phyloP scores from a whole-genome alignment of 2,888 invertebrate genomes.

The Microctonus aethiopoides region DNA sequence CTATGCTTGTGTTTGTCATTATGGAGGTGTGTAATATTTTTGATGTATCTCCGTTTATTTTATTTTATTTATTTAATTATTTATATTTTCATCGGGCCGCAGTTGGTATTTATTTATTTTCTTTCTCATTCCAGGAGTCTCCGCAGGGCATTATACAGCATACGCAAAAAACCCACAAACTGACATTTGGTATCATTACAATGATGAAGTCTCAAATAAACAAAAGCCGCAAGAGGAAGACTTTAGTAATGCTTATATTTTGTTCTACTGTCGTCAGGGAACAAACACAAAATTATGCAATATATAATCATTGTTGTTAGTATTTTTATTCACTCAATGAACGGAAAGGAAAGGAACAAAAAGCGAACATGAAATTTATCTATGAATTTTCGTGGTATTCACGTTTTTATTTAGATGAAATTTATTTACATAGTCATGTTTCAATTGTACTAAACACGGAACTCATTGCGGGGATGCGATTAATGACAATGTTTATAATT shows the following conservation, averaged over 20 bases:
- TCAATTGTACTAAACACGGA: not conserved
- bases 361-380: not conserved
- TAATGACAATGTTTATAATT: not conserved
- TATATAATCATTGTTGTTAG: conserved; percentile 53
- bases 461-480: not conserved
- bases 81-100: too few relatives aligned
- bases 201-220: conserved; percentile 71
- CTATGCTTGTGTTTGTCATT: conserved; percentile 75
- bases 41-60: conserved; percentile 6
- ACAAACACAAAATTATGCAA: conserved; percentile 63
- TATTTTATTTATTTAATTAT: not conserved
- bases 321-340: conserved; percentile 3
- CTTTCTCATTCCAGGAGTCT: too few relatives aligned
- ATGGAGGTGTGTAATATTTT: conserved; percentile 69
- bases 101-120: too few relatives aligned
- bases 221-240: conserved; percentile 72
- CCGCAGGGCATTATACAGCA: conserved; percentile 74
- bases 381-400: not conserved
- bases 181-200: conserved; percentile 72
- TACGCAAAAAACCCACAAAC: conserved; percentile 72
- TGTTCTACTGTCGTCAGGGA: conserved; percentile 74
- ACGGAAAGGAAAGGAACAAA: too few relatives aligned
- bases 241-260: conserved; percentile 73
- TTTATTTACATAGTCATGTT: not conserved
- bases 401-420: not conserved